Evolutionary conservation across 2,888 invertebrate species (phyloP), one percentile per base, ranked within the genome.

Genomic region (Orchestes rusci): DNA sequence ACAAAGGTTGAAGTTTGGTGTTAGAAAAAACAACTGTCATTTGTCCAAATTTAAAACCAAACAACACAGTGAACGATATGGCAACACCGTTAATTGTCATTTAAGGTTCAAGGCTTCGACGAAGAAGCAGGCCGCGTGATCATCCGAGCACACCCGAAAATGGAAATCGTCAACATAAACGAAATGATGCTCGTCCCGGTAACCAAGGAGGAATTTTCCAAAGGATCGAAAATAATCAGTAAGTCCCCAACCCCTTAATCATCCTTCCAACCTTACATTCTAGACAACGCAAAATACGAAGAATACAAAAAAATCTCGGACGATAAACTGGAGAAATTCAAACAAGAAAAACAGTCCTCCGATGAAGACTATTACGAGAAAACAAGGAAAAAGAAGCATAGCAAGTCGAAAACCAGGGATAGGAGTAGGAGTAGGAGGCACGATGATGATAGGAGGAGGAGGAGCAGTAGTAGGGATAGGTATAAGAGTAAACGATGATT

Each of bases 161-260:
- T 80, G 18, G 70, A 75, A 55, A 76, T 75, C 2, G 72, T 84
- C 49, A 80, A 82, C 16, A 68, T 90, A 1, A 86, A 82, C 59
- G 91, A 93, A 68, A 82, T 82, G 57, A 76, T 83, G 67, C 76
- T 92, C 51, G 75, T 80, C 51, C 77, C 84, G 0, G 86, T 95
- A 2, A 75, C 83, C 0, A 81, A 82, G 59, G 74, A 82, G 3
- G 94, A 94, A 61, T 95, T 77, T 65, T 73, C 79, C 12, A 81
- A 82, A 61, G 84, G 83, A 59, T 81, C 85, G 0, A 90, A 87
- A 77, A 84, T 92, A 56, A 75, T 93, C 66, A 94, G 92, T 91
- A 76, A 81, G 83, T 79, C 12, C 3, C 28, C 12, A 13, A 20
- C 10, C 10, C 15, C n/a, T n/a, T n/a, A n/a, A n/a, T n/a, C n/a